These are phyloP conservation scores for Hyperopisus bebe DNA, from an alignment of 2,113 vertebrate species.

Conservation along the genomic window DNA sequence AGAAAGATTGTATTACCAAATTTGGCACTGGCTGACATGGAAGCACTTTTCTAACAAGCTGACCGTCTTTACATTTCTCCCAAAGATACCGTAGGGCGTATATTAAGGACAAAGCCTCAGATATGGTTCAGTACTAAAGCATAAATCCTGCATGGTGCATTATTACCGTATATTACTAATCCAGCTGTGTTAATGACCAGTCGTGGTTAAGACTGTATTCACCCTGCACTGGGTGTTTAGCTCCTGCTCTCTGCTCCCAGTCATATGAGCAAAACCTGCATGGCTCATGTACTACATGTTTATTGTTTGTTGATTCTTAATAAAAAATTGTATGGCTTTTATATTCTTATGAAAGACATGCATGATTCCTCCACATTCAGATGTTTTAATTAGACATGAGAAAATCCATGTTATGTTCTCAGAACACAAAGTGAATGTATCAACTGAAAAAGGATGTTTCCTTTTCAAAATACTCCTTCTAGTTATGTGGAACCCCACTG, in stretches of 20 bases:
- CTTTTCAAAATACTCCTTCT: neutral
- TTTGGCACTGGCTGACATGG: neutral
- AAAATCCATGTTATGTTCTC: neutral
- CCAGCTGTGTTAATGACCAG: neutral
- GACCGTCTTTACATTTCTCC: neutral
- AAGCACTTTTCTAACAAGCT: neutral
- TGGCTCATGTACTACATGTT: neutral
- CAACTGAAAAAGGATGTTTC: neutral
- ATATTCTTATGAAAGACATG: neutral
- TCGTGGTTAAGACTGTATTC: neutral
- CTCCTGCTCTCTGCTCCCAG: neutral
- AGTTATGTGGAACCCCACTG: neutral
- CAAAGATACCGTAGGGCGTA: neutral
- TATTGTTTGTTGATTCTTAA: neutral
- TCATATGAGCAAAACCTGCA: neutral
- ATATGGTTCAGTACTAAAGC: neutral
- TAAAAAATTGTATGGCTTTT: neutral
- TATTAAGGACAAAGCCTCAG: neutral
- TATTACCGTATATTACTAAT: neutral
- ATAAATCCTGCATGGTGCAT: neutral
- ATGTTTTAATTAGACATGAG: neutral
- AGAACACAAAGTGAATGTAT: neutral
- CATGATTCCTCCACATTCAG: neutral
- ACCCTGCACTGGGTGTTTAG: neutral
- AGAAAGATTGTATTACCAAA: neutral